Percentiles rank a stretch among this genome's conserved stretches.
phyloP scores from a whole-genome alignment of 2,797 vertebrate genomes.

The Brachymystax lenok region DNA sequence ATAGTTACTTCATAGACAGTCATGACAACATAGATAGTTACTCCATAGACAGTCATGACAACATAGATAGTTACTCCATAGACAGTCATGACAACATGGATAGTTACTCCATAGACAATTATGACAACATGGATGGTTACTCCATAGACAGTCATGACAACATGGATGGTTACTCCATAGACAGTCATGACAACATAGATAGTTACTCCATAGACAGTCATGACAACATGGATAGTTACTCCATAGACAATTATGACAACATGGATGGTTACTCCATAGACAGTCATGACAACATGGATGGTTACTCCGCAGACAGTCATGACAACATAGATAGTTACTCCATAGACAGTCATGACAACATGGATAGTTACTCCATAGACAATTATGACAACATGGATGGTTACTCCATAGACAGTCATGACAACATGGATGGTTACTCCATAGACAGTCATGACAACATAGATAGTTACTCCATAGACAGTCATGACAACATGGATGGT shows the following conservation, averaged over 20 bases:
- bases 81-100: background rate
- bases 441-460: too few relatives aligned
- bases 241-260: background rate
- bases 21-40: background rate
- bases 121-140: background rate
- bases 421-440: slow-evolving; percentile 33
- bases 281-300: slow-evolving; percentile 23
- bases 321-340: background rate
- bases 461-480: background rate
- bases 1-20: too few relatives aligned
- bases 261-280: background rate
- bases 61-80: background rate
- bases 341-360: slow-evolving; percentile 11
- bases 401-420: background rate
- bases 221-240: slow-evolving; percentile 34
- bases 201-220: background rate
- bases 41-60: background rate
- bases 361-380: slow-evolving; percentile 25
- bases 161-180: slow-evolving; percentile 22
- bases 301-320: slow-evolving; percentile 18
- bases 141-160: slow-evolving; percentile 10
- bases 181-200: background rate
- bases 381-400: background rate
- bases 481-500: slow-evolving; percentile 26
- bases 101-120: slow-evolving; percentile 12